phyloP scores from a whole-genome alignment of 2,797 vertebrate species.

The Enteromius unitaeniatus region DNA sequence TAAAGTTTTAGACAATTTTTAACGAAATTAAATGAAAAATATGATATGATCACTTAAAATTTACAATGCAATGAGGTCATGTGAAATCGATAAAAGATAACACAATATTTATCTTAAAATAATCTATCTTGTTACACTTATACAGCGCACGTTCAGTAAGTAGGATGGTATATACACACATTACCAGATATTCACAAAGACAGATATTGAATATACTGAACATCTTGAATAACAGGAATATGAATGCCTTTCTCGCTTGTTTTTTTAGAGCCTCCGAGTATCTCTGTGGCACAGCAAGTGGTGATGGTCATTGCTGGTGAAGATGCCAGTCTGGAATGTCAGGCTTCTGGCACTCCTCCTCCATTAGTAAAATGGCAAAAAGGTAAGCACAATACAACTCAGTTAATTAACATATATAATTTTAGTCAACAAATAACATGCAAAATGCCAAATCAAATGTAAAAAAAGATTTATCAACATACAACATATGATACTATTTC shows the following conservation, averaged over 20 bases:
- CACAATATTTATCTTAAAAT: neutral
- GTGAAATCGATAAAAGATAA: neutral
- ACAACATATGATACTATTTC: conserved; percentile 10
- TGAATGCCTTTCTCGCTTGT: conserved; percentile 22
- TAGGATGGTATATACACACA: no score
- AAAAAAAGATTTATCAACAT: neutral
- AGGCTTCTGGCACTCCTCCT: conserved; percentile 77
- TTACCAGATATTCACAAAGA: neutral
- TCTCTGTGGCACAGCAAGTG: conserved; percentile 72
- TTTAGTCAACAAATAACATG: no score
- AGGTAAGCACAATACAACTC: conserved; percentile 69
- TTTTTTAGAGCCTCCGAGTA: conserved; percentile 74
- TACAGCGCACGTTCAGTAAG: neutral
- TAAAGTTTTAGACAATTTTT: neutral
- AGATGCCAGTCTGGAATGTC: conserved; percentile 84
- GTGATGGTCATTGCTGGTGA: conserved; percentile 79
- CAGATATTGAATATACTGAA: neutral
- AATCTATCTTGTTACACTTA: neutral
- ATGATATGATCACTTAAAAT: neutral
- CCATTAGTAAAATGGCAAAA: conserved; percentile 88
- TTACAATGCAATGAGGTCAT: neutral
- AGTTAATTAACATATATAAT: neutral
- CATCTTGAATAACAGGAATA: neutral
- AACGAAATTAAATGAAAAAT: neutral
- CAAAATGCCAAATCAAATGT: neutral